Percentiles rank a stretch among this genome's conserved stretches.
These are phyloP conservation scores for Drosophila miranda DNA, from an alignment of 1,140 invertebrate genomes.

Conservation along the genomic window DNA sequence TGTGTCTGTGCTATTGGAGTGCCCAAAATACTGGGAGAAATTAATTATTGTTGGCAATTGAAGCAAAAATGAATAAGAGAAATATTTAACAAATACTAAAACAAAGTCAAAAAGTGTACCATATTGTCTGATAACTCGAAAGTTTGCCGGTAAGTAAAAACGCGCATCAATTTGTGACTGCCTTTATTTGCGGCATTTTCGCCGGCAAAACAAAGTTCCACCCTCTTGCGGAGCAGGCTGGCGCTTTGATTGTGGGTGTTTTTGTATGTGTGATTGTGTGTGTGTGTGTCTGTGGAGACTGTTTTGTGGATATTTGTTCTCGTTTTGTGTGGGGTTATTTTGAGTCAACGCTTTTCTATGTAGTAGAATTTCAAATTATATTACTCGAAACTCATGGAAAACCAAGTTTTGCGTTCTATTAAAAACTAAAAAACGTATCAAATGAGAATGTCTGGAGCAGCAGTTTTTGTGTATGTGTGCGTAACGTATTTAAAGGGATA, in stretches of 20 bases:
- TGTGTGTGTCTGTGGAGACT: constrained; percentile 15
- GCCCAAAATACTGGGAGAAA: too few species aligned
- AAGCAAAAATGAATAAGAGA: constrained; percentile 30
- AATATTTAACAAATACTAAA: constrained; percentile 23
- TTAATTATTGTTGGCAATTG: constrained; percentile 27
- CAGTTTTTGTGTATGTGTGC: constrained; percentile 5
- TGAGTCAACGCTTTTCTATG: constrained; percentile 38
- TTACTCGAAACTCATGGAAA: constrained; percentile 4
- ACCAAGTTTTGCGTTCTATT: constrained; percentile 11
- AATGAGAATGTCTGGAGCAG: constrained; percentile 22
- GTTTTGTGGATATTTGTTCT: constrained; percentile 8
- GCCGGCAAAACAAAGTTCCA: constrained; percentile 70
- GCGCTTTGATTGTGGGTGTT: constrained; percentile 48
- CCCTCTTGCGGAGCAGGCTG: constrained; percentile 34
- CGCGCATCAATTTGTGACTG: constrained; percentile 36
- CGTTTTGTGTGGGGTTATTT: constrained; percentile 48
- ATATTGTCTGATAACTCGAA: constrained; percentile 14
- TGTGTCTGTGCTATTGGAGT: constrained; percentile 24
- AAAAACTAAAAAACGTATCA: too few species aligned
- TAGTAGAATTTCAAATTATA: constrained; percentile 54
- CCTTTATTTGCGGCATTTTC: constrained; percentile 57
- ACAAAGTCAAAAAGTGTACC: constrained; percentile 12
- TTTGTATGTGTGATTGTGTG: constrained; percentile 1
- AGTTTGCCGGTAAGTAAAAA: constrained; percentile 56
- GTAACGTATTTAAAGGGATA: background rate